Evolutionary conservation across 2,113 vertebrate species (phyloP), one percentile per base, ranked within the genome.

Genomic region (Dinomys branickii): DNA sequence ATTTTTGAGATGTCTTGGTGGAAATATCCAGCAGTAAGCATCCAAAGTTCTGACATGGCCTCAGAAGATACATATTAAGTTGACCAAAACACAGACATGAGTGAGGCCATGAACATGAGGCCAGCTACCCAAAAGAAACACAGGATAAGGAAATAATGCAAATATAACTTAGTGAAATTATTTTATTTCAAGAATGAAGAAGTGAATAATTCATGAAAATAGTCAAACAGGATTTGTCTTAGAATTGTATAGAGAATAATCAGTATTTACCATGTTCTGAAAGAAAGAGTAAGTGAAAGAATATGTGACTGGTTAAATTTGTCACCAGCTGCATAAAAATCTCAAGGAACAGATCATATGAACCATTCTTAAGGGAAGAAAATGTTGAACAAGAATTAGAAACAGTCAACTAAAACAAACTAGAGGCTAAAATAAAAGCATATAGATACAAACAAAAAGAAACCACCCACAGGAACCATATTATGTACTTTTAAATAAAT

Each of bases 401-500:
- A 41, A 3, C 47, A 67, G 50, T 20, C 54, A 93, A 93, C 81
- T 88, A 24, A 73, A 73, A 85, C 28, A 92, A 85, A 83, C 90
- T 8, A 65, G 20, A 80, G 20, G 5, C 38, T 69, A 83, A 80
- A 28, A 94, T 81, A 86, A 94, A 90, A 61, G 4, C 30, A 87
- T 30, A 71, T 78, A 94, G 65, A 89, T 47, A 69, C 28, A 33
- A 88, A 35, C 47, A 94, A 95, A 88, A 41, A 20, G 73, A 65
- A 77, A 88, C 58, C 17, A 83, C 35, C 16, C 52, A 0, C 54
- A 71, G 81, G 3, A 90, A 59, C 4, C 14, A 94, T 78, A 75
- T 90, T 81, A 52, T 2, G 35, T 65, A 93, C n/a, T 80, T 41
- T 44, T 65, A 85, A 12, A 73, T 69, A 87, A 93, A 87, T 44